Percentiles rank a stretch among this genome's conserved stretches.
Conservation (phyloP, 2,113 vertebrate species). For the Grallaria varia region DNA sequence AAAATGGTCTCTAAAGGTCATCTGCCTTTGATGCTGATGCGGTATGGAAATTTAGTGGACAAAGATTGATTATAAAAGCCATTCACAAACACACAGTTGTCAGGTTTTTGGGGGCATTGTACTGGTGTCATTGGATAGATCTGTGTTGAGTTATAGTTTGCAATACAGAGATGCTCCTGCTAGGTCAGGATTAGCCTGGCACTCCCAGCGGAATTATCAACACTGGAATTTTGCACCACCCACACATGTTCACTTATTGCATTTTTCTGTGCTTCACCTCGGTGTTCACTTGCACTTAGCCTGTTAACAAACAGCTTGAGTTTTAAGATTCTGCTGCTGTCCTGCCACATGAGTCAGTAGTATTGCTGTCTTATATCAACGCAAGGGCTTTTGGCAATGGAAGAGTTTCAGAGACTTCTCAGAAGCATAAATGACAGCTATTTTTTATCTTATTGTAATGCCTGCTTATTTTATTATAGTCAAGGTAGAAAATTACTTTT, state of each 20-base stretch:
- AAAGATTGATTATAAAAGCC: neutral
- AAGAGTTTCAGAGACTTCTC: neutral
- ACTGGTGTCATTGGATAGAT: neutral
- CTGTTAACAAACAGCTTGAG: neutral
- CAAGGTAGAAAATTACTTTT: neutral
- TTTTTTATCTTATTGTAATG: neutral
- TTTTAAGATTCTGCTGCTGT: neutral
- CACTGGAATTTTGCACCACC: neutral
- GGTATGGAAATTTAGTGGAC: neutral
- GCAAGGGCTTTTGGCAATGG: neutral
- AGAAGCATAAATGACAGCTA: neutral
- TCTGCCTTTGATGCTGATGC: neutral
- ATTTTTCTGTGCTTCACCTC: neutral
- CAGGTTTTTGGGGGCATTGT: neutral
- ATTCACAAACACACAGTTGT: neutral
- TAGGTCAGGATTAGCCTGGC: neutral
- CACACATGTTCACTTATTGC: neutral
- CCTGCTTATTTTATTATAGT: neutral
- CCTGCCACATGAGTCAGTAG: neutral
- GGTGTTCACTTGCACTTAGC: neutral
- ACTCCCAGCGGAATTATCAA: neutral
- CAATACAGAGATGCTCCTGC: neutral
- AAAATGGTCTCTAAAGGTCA: conserved; percentile 29
- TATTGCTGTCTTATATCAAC: neutral
- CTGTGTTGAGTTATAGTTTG: neutral